Evolutionary conservation across 2,113 vertebrate genomes (phyloP).

Genomic region (Kobus ellipsiprymnus): DNA sequence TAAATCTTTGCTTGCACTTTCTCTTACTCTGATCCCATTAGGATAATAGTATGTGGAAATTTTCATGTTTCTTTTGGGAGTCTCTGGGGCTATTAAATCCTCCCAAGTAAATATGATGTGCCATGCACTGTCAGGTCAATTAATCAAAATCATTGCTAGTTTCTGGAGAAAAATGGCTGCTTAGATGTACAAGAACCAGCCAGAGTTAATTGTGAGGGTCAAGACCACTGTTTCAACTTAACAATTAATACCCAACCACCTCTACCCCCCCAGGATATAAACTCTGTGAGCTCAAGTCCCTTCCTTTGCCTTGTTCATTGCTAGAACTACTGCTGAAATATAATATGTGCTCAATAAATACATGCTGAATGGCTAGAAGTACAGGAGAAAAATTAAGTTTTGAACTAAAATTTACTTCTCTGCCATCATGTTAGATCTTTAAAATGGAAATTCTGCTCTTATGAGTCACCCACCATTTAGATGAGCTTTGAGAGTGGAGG

Average conservation of each 20-base stretch:
- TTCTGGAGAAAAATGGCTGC: slow-evolving; percentile 33
- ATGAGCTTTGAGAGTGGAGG: neutral
- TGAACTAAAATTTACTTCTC: neutral
- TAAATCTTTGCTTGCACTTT: neutral
- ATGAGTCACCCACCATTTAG: neutral
- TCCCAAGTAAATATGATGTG: slow-evolving; percentile 65
- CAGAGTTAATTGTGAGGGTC: slow-evolving; percentile 40
- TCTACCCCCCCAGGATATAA: neutral
- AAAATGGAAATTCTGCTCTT: neutral
- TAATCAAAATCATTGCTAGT: slow-evolving; percentile 57
- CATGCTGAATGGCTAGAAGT: neutral
- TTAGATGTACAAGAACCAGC: slow-evolving; percentile 18
- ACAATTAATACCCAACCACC: neutral
- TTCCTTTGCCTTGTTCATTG: neutral
- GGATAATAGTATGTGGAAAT: slow-evolving; percentile 44
- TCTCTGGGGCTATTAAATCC: slow-evolving; percentile 59
- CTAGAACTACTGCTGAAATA: neutral
- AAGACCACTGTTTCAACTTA: slow-evolving; percentile 39
- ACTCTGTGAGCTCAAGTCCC: neutral
- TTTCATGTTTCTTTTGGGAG: slow-evolving; percentile 64
- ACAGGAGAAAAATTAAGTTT: neutral
- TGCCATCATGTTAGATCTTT: neutral
- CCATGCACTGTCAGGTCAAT: slow-evolving; percentile 68
- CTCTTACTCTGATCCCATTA: slow-evolving; percentile 45
- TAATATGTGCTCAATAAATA: neutral